These are phyloP conservation scores for Conus canariensis DNA, from an alignment of 2,888 invertebrate species.

Conservation along the genomic window DNA sequence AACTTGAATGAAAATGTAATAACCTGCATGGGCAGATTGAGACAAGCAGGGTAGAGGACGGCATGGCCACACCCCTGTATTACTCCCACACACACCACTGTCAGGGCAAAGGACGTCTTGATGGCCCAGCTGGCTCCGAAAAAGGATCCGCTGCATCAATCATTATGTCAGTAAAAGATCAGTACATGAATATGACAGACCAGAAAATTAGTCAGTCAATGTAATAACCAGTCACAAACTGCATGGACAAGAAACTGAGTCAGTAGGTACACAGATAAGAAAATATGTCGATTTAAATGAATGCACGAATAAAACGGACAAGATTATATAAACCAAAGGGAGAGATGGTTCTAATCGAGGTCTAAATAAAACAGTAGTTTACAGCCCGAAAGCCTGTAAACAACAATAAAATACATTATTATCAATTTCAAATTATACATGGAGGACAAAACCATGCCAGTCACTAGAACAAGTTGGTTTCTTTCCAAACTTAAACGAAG, in stretches of 20 bases:
- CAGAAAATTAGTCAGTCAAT: background rate
- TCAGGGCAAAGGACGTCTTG: background rate
- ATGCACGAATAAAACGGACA: background rate
- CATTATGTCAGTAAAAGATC: background rate
- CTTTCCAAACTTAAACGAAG: no score
- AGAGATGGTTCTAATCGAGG: no score
- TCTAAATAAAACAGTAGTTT: no score
- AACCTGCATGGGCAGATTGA: background rate
- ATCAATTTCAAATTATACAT: no score
- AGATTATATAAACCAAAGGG: background rate
- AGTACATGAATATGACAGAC: background rate
- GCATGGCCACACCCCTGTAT: background rate
- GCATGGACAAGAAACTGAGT: background rate
- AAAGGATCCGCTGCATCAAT: background rate
- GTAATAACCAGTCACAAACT: background rate
- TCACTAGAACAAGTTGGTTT: no score
- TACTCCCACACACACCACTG: background rate
- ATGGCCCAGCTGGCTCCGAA: background rate
- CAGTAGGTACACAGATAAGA: background rate
- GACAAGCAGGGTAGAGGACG: background rate
- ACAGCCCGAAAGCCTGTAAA: no score
- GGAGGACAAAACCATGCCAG: no score
- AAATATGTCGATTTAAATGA: background rate
- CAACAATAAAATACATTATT: no score
- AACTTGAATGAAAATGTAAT: background rate